Conservation (phyloP, 2,888 invertebrate species). For the Lutraria lutraria region DNA sequence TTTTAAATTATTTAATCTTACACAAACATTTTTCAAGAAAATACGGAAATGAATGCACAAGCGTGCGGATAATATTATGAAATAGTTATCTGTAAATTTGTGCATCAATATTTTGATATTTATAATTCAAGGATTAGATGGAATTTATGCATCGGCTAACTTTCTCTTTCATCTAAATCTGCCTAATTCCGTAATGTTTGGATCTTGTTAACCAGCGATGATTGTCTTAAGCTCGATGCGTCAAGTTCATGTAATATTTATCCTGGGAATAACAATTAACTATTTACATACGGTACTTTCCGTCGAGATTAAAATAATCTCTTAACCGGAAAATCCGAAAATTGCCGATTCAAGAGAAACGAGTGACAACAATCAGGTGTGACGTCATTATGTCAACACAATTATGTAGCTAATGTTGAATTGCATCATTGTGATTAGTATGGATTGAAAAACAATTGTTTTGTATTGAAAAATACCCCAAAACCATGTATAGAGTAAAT, state of each 20-base stretch:
- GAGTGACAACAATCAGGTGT: slow-evolving; percentile 34
- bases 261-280: slow-evolving; percentile 13
- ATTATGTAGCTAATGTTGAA: slow-evolving; percentile 51
- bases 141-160: background rate
- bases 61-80: background rate
- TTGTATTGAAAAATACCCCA: slow-evolving; percentile 17
- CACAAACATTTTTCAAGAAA: background rate
- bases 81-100: background rate
- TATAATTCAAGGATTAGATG: background rate
- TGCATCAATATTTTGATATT: slow-evolving; percentile 5
- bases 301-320: slow-evolving; percentile 28
- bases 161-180: background rate
- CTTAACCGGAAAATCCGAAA: slow-evolving; percentile 29
- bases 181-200: background rate
- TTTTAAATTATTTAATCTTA: background rate
- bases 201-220: background rate
- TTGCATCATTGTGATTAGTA: slow-evolving; percentile 43
- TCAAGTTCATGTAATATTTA: slow-evolving; percentile 27
- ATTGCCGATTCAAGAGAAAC: slow-evolving; percentile 28
- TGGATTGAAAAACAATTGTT: slow-evolving; percentile 22
- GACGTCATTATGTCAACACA: slow-evolving; percentile 63
- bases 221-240: slow-evolving; percentile 27
- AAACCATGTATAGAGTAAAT: slow-evolving; percentile 35
- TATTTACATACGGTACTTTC: slow-evolving; percentile 6
- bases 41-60: background rate